Evolutionary conservation across 2,797 vertebrate species (phyloP), one percentile per base, ranked within the genome.

Genomic region (Danio tinwini): DNA sequence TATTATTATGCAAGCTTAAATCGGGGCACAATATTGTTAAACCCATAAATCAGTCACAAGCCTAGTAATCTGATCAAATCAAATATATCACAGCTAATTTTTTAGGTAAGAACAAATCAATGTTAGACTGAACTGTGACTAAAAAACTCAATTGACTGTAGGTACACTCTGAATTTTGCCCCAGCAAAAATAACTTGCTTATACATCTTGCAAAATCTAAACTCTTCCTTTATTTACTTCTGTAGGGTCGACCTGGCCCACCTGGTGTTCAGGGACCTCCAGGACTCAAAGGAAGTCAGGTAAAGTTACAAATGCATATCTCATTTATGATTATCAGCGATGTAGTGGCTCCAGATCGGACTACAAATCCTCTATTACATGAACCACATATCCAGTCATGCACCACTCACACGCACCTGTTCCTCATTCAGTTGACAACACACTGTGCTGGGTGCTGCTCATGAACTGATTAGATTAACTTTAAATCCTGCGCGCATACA

Each of bases 221-320:
- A 49, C 40, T 74, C 17, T 13, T 40, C 55, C 12, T 47, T 17
- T 17, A 8, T 8, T 55, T 16, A 39, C 29, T 50, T 79, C 82
- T 80, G 14, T 83, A 98, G 97, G 97, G 97, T 62, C 88, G 91
- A 65, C 90, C 92, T 0, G 97, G 97, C 70, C 91, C 94, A 6
- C 94, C 88, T 55, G 97, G 97, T 50, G 89, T 90, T 49, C 91
- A 91, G 1, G 97, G 97, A 3, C 88, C 82, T 44, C 9, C 61
- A 0, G 95, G 96, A 58, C 91, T 91, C 70, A 97, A 95, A 88
- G 97, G 97, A 79, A 91, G 79, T 81, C 95, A 95, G 95, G 97
- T 98, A 84, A 72, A 90, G 89, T 52, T 58, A 61, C 73, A 81
- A 44, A 19, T 5, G 37, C 1, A 68, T 7, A 39, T 11, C 47